Evolutionary conservation across 2,888 invertebrate genomes (phyloP).

Genomic region (Drosophila merina): DNA sequence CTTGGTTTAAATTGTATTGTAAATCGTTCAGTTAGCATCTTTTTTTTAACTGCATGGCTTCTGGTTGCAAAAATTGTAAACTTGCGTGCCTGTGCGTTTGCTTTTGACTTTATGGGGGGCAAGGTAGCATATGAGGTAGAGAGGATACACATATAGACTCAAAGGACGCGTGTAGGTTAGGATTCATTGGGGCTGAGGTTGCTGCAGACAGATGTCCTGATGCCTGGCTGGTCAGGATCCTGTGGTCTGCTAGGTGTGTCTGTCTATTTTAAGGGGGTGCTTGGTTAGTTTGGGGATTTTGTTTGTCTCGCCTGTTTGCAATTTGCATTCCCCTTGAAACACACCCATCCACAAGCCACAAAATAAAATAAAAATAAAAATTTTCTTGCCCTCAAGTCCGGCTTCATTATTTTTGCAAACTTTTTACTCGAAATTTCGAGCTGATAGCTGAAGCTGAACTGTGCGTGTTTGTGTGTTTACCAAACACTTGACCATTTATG

Average conservation of each 20-base stretch:
- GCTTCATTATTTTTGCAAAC: slow-evolving; percentile 79
- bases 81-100: slow-evolving; percentile 59
- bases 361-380: not conserved
- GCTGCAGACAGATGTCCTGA: slow-evolving; percentile 31
- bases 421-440: slow-evolving; percentile 57
- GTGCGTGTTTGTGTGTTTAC: slow-evolving; percentile 14
- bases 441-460: not conserved
- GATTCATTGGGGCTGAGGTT: slow-evolving; percentile 7
- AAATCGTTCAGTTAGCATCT: not conserved
- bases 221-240: slow-evolving; percentile 38
- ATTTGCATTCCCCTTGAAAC: slow-evolving; percentile 52
- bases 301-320: slow-evolving; percentile 72
- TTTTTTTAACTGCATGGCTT: slow-evolving; percentile 42
- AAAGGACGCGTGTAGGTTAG: not conserved
- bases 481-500: slow-evolving; percentile 52
- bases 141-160: not conserved
- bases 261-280: slow-evolving; percentile 24
- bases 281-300: slow-evolving; percentile 45
- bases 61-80: slow-evolving; percentile 54
- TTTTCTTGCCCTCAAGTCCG: slow-evolving; percentile 57
- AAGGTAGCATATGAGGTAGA: not conserved
- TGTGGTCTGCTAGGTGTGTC: slow-evolving; percentile 60
- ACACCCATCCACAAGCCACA: not conserved
- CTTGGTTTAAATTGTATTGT: not conserved
- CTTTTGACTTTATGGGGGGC: slow-evolving; percentile 22